A percentile compares a stretch with the other conserved stretches of the same genome.
Conservation (phyloP, 1,140 invertebrate genomes). For the Drosophila quadrilineata region DNA sequence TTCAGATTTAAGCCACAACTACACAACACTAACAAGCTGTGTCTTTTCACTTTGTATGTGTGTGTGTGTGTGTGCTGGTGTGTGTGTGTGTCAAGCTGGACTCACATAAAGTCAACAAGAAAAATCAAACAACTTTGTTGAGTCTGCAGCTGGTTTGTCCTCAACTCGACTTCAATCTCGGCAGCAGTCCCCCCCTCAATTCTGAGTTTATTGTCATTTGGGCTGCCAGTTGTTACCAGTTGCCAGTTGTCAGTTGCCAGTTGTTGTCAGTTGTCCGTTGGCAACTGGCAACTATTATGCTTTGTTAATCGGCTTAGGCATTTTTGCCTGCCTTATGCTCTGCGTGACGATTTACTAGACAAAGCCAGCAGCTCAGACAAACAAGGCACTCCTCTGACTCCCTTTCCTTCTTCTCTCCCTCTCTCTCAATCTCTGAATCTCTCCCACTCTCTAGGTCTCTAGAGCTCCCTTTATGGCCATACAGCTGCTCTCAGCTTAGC, state of each 20-base stretch:
- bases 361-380: conserved; percentile 63
- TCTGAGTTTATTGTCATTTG: conserved; percentile 56
- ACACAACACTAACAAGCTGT: conserved; percentile 20
- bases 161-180: neutral
- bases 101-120: conserved; percentile 60
- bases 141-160: conserved; percentile 29
- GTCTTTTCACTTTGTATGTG: conserved; percentile 26
- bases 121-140: conserved; percentile 73
- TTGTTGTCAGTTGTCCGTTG: conserved; percentile 13
- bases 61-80: conserved; percentile 4
- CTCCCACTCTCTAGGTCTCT: too few relatives aligned
- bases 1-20: conserved; percentile 29
- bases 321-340: conserved; percentile 49
- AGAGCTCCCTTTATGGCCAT: too few relatives aligned
- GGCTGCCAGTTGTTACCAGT: conserved; percentile 14
- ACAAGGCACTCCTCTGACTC: too few relatives aligned
- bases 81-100: conserved; percentile 26
- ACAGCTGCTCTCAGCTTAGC: too few relatives aligned
- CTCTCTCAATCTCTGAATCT: too few relatives aligned
- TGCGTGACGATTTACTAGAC: conserved; percentile 33
- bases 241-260: conserved; percentile 9
- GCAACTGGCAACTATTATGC: conserved; percentile 55
- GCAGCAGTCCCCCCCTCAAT: neutral
- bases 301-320: conserved; percentile 73
- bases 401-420: too few relatives aligned